Evolutionary conservation across 2,113 vertebrate genomes (phyloP).

Genomic region (Pristiophorus japonicus): DNA sequence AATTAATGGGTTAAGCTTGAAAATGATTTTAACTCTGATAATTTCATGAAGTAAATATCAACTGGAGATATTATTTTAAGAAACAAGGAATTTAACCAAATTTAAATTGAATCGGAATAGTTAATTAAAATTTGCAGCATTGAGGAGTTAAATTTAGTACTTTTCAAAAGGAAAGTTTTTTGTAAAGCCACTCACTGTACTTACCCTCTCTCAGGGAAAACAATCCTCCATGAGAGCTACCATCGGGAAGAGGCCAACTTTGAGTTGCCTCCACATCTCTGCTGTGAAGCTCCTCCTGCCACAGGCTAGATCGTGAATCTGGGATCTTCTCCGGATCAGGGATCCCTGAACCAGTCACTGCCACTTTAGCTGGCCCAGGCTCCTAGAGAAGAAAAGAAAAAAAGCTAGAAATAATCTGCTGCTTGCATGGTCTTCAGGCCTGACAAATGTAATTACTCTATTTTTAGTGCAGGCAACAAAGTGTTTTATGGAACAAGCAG

Average conservation of each 20-base stretch:
- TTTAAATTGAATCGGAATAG: neutral
- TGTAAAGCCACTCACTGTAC: neutral
- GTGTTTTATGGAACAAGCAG: neutral
- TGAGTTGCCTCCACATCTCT: conserved; percentile 58
- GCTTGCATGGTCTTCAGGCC: neutral
- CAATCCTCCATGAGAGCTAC: conserved; percentile 40
- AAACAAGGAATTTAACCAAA: neutral
- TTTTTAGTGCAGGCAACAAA: neutral
- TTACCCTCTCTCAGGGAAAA: conserved; percentile 14
- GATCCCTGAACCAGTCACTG: conserved; percentile 65
- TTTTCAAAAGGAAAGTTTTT: neutral
- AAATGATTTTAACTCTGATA: neutral
- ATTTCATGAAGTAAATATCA: neutral
- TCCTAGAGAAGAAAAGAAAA: conserved; percentile 49
- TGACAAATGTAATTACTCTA: neutral
- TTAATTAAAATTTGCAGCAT: neutral
- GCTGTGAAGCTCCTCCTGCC: conserved; percentile 68
- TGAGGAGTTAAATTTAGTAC: neutral
- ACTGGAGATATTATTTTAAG: neutral
- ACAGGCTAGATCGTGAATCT: conserved; percentile 68
- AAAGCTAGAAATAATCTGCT: neutral
- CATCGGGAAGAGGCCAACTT: conserved; percentile 55
- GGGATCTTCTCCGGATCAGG: conserved; percentile 64
- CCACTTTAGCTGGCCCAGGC: conserved; percentile 68
- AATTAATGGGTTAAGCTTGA: neutral